phyloP scores from a whole-genome alignment of 2,797 vertebrate genomes.

The Ctenopoma kingsleyae region DNA sequence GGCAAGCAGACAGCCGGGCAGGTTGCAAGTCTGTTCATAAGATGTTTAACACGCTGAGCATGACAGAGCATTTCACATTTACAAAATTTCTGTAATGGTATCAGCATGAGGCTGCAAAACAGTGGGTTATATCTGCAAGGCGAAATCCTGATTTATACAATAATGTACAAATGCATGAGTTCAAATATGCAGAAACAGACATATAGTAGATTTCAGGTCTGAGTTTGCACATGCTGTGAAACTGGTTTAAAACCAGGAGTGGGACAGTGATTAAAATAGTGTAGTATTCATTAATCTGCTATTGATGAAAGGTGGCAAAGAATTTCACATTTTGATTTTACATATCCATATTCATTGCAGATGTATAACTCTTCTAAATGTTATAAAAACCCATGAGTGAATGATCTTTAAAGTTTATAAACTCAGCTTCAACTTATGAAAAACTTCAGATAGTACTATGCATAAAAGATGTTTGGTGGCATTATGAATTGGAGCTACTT shows the following conservation, averaged over 20 bases:
- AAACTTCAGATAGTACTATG: slow-evolving; percentile 28
- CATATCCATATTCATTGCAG: not conserved
- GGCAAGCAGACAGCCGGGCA: slow-evolving; percentile 77
- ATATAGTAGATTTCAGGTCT: slow-evolving; percentile 15
- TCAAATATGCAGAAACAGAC: slow-evolving; percentile 22
- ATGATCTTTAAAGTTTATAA: slow-evolving; percentile 16
- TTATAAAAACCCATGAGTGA: slow-evolving; percentile 6
- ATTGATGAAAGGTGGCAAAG: not conserved
- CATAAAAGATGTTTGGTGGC: slow-evolving; percentile 34
- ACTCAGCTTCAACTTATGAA: slow-evolving; percentile 25
- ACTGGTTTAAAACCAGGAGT: not conserved
- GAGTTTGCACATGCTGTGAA: slow-evolving; percentile 10
- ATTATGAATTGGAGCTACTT: slow-evolving; percentile 60
- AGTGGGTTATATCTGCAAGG: slow-evolving; percentile 49
- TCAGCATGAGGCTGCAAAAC: slow-evolving; percentile 65
- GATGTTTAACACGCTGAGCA: slow-evolving; percentile 79
- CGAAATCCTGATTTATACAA: slow-evolving; percentile 52
- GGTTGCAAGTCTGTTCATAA: slow-evolving; percentile 77
- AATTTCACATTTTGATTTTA: slow-evolving; percentile 1
- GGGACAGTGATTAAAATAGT: not conserved
- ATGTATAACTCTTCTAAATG: not conserved
- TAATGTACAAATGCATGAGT: slow-evolving; percentile 41
- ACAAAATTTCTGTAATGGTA: slow-evolving; percentile 67
- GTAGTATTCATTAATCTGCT: not conserved
- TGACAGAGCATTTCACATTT: slow-evolving; percentile 78